Base-by-base conservation (phyloP, 2,797 vertebrate species). In the Pagetopsis macropterus region DNA sequence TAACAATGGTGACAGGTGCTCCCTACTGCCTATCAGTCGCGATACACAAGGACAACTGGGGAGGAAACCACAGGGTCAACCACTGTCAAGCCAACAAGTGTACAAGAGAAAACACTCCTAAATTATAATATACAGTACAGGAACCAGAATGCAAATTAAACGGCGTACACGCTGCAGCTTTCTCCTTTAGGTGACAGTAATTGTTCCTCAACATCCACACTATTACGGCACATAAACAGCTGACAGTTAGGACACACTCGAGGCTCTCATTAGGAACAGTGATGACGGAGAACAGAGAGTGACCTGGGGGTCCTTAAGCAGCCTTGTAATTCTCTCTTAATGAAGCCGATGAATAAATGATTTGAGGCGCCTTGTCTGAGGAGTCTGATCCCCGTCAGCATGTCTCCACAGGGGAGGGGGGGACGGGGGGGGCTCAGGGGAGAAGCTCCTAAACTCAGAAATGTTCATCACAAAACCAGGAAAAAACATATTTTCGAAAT, bases 291-390 rank as follows among this genome's bases (percentile, higher is more conserved):
- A 83, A 72, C 67, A 74, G 61, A n/a, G 55, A 75, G 72, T 87
- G 89, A 92, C 92, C 92, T 83, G 86, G 61, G 79, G 87, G 83
- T 89, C 78, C 71, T 89, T 85, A 85, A 85, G 85, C 83, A 86
- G 89, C 76, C 89, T 88, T 90, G 21, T 23, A 23, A 23, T 23
- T 92, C 85, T 82, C 70, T 84, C 87, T 86, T 91, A 92, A 93
- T 92, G 89, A 93, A 92, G 87, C 72, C 44, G 82, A 91, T 92
- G 90, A 91, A 92, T 92, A 92, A 91, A 89, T 91, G 87, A 92
- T 91, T 92, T 85, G 85, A 87, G 82, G 77, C 57, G 55, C 72
- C 79, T 75, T 57, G 83, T 79, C 83, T 69, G 83, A 88, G 73
- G 80, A 87, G 87, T 70, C 85, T 87, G 80, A 90, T 85, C 82